These are phyloP conservation scores for Apostichopus leukothele DNA, from an alignment of 53 echinoderm and acorn worm genomes.

Conservation along the genomic window DNA sequence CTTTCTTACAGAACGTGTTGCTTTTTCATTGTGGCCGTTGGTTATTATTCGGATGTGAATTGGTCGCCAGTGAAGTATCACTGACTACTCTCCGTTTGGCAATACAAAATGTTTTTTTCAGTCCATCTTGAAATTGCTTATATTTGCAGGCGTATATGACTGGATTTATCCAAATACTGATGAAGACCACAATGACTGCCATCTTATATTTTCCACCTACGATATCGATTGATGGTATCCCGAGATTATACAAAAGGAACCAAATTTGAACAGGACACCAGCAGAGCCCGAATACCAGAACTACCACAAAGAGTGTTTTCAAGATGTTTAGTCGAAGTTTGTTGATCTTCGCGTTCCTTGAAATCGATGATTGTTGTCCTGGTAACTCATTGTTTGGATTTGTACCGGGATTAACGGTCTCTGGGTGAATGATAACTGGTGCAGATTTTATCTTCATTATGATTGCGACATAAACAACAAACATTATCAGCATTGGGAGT, in stretches of 20 bases:
- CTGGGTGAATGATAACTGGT: neutral
- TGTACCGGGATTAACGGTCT: neutral
- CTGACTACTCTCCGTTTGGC: neutral
- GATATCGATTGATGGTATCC: constrained; percentile 4
- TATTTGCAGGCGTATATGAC: constrained; percentile 54
- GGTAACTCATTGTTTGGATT: neutral
- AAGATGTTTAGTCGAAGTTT: constrained; percentile 40
- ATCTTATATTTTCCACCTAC: neutral
- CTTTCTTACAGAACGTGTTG: no score
- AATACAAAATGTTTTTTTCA: constrained; percentile 22
- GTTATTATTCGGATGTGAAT: no score
- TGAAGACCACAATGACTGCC: constrained; percentile 17
- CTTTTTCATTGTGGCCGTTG: no score
- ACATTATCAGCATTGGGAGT: constrained; percentile 57
- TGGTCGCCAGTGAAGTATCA: no score
- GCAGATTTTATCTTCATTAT: constrained; percentile 37
- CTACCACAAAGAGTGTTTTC: constrained; percentile 40
- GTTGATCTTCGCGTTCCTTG: neutral
- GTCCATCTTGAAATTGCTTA: constrained; percentile 21
- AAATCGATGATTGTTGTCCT: neutral
- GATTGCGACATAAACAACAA: constrained; percentile 52
- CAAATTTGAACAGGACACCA: constrained; percentile 39
- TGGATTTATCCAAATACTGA: constrained; percentile 43
- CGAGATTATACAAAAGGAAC: constrained; percentile 42
- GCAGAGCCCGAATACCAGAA: constrained; percentile 39